Conservation (phyloP, 2,113 vertebrate genomes). For the Pongo pygmaeus region DNA sequence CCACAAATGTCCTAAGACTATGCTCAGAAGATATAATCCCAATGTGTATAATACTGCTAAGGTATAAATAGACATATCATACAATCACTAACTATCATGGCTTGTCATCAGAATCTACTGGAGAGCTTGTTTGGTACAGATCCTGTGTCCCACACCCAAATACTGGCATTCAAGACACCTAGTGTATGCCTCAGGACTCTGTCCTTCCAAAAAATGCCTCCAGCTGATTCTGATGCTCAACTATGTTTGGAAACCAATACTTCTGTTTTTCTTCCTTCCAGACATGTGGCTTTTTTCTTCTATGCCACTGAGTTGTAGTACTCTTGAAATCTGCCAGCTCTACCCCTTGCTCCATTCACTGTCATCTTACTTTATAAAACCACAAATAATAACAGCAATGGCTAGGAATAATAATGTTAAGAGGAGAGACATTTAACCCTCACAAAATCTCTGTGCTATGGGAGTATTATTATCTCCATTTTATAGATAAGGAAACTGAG, state of each 20-base stretch:
- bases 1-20: not conserved
- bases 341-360: not conserved
- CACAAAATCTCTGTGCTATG: not conserved
- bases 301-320: not conserved
- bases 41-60: not conserved
- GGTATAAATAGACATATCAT: not conserved
- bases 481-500: constrained; percentile 5
- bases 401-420: not conserved
- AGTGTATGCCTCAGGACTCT: not conserved
- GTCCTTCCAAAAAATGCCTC: not conserved
- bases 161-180: not conserved
- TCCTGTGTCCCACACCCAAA: not conserved
- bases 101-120: not conserved
- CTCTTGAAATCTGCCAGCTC: not conserved
- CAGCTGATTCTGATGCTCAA: not conserved
- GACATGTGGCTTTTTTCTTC: not conserved
- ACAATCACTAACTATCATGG: not conserved
- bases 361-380: not conserved
- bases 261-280: constrained; percentile 4
- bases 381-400: not conserved
- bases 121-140: not conserved
- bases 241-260: not conserved
- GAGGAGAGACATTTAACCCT: not conserved
- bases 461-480: not conserved
- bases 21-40: not conserved